Evolutionary conservation across 2,113 vertebrate genomes (phyloP).

Genomic region (Psittacula cyanocephala): DNA sequence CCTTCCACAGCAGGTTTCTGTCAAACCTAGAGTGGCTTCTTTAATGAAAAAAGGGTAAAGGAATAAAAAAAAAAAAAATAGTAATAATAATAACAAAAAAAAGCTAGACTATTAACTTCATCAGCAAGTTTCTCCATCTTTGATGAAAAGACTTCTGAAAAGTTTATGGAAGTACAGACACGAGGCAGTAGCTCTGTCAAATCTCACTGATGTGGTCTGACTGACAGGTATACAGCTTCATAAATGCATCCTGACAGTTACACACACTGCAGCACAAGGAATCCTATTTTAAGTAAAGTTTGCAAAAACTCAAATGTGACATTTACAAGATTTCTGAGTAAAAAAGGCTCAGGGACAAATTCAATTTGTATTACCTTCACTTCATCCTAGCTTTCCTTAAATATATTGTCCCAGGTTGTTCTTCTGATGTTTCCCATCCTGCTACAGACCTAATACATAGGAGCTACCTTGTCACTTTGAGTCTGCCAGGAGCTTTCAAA

Average conservation of each 20-base stretch:
- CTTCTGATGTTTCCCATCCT: background rate
- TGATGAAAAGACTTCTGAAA: constrained; percentile 12
- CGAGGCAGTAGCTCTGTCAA: background rate
- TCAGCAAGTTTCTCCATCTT: background rate
- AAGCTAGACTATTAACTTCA: background rate
- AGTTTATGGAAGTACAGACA: constrained; percentile 6
- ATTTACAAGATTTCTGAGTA: constrained; percentile 31
- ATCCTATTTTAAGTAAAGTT: background rate
- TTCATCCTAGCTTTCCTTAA: constrained; percentile 1
- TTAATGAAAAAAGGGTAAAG: background rate
- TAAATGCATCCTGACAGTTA: constrained; percentile 31
- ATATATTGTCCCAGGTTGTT: background rate
- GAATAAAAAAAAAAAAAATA: background rate
- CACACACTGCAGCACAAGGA: background rate
- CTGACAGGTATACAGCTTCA: constrained; percentile 24
- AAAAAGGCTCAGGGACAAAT: constrained; percentile 15
- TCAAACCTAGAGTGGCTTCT: background rate
- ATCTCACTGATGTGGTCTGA: background rate
- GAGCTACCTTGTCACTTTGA: background rate
- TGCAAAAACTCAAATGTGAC: constrained; percentile 19
- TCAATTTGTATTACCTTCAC: background rate
- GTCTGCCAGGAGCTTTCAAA: constrained; percentile 20
- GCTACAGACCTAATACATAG: background rate
- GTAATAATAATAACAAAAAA: background rate
- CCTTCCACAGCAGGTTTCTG: background rate